A percentile compares a stretch with the other conserved stretches of the same genome.
phyloP scores from a whole-genome alignment of 2,113 vertebrate species.

The Haliaeetus leucogaster region DNA sequence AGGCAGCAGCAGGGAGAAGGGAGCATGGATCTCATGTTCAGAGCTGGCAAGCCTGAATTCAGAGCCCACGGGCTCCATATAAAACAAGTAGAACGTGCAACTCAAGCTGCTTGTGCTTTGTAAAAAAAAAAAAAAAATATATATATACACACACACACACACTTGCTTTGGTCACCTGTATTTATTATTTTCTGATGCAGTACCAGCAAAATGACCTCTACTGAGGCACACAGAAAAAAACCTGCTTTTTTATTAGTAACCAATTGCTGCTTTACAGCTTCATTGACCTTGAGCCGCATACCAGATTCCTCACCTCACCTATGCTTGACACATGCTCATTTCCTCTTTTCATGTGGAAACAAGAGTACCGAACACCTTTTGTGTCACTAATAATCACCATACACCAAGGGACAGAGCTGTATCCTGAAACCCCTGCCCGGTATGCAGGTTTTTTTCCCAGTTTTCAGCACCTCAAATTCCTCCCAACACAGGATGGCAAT shows the following conservation, averaged over 20 bases:
- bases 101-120: background rate
- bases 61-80: background rate
- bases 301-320: background rate
- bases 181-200: background rate
- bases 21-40: background rate
- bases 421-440: background rate
- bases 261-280: background rate
- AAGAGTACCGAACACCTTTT: background rate
- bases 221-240: background rate
- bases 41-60: background rate
- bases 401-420: background rate
- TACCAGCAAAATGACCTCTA: background rate
- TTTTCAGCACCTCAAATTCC: background rate
- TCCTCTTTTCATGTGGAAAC: background rate
- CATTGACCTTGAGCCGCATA: background rate
- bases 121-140: background rate
- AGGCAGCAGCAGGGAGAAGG: background rate
- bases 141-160: background rate
- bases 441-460: background rate
- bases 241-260: background rate
- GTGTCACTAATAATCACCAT: background rate
- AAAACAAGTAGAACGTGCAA: rapidly evolving
- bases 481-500: background rate
- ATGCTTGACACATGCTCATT: rapidly evolving
- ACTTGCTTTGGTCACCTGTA: background rate